Evolutionary conservation across 2,888 invertebrate species (phyloP).

Genomic region (Acanthosepion esculentum): DNA sequence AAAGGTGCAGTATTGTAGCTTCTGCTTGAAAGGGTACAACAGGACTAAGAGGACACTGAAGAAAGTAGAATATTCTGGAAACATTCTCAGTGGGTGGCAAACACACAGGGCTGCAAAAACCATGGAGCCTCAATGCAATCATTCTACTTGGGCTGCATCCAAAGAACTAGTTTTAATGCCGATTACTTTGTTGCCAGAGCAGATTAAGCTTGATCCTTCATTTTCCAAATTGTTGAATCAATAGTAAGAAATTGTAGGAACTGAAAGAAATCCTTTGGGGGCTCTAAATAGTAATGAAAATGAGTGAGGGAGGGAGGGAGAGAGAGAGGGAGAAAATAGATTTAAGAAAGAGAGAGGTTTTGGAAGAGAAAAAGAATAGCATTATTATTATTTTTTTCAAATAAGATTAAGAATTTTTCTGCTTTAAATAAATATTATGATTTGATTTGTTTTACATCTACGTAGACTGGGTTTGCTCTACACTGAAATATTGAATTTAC

Average conservation of each 20-base stretch:
- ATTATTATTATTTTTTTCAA: neutral
- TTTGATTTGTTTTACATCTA: too few species aligned
- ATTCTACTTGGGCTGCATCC: constrained; percentile 11
- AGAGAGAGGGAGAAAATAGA: neutral
- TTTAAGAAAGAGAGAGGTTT: neutral
- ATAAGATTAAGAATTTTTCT: neutral
- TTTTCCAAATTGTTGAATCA: neutral
- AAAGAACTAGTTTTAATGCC: neutral
- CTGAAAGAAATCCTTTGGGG: neutral
- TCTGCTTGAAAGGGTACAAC: neutral
- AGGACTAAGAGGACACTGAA: neutral
- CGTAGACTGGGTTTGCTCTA: neutral
- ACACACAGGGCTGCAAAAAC: neutral
- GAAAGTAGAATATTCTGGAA: neutral
- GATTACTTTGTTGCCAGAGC: neutral
- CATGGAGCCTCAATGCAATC: neutral
- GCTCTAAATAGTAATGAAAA: neutral
- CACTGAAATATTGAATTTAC: neutral
- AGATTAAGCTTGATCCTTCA: neutral
- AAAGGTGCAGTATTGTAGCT: neutral
- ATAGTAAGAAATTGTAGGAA: neutral
- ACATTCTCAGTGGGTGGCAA: neutral
- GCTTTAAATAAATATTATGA: neutral
- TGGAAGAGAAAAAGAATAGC: neutral
- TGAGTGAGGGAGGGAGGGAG: too few species aligned